Conservation (phyloP, 2,797 vertebrate genomes). For the Margarornis squamiger region DNA sequence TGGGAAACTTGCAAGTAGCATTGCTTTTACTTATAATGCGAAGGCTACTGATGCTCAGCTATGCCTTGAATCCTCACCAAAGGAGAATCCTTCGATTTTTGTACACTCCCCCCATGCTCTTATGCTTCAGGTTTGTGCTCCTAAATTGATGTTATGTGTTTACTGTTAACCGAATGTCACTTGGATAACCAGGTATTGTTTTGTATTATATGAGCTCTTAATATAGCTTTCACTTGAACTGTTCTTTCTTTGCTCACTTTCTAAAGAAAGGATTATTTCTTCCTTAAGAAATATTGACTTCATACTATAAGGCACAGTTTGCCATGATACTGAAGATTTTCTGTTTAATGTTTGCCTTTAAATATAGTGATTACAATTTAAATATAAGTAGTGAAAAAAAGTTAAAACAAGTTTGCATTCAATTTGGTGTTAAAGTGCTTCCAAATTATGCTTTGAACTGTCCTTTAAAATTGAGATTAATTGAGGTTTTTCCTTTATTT, state of each 20-base stretch:
- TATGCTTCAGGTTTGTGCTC: constrained; percentile 90
- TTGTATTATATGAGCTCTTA: background rate
- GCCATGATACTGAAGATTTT: background rate
- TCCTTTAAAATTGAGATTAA: background rate
- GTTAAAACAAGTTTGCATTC: background rate
- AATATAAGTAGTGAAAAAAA: background rate
- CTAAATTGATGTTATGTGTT: background rate
- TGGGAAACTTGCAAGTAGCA: constrained; percentile 93
- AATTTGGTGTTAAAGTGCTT: background rate
- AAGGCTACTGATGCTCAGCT: constrained; percentile 96
- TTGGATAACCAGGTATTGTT: background rate
- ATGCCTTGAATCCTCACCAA: constrained; percentile 94
- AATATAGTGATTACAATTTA: background rate
- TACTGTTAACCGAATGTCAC: background rate
- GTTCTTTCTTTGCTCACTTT: background rate
- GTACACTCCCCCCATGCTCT: constrained; percentile 95
- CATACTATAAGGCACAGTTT: background rate
- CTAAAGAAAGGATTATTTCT: background rate
- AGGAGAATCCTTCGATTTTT: constrained; percentile 95
- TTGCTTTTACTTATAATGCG: constrained; percentile 95
- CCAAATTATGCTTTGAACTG: background rate
- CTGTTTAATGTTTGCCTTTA: background rate
- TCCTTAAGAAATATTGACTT: background rate
- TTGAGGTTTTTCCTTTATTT: background rate
- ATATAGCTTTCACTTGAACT: background rate